Base-by-base conservation (phyloP, 2,113 vertebrate species). In the Euleptes europaea region DNA sequence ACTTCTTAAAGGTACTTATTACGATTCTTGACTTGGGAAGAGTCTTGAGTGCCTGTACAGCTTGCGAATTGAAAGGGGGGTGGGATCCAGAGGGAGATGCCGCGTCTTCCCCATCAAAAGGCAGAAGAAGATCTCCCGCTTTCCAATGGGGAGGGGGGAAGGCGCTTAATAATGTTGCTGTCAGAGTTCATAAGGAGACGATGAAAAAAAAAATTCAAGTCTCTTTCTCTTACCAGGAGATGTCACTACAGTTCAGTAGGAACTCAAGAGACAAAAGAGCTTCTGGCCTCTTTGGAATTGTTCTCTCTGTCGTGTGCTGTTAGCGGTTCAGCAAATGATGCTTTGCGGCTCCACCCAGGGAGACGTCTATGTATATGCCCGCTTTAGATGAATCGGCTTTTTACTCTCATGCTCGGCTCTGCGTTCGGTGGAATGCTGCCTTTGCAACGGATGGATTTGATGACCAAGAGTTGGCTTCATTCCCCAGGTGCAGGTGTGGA, bases 211-310 rank as follows among this genome's bases (percentile, higher is more conserved):
- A 57, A 80, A 65, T 31, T 80, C 17, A 71, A 51, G 33, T 79
- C 91, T 89, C 77, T 8, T 10, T 82, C n/a, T 93, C 51, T 91
- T 85, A 86, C 96, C 96, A 96, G 96, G 93, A 96, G 95, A 91
- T 96, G 96, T 95, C 96, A 94, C 91, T 94, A 60, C 89, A 95
- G 91, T 84, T 96, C 94, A 94, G 85, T 88, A 83, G 89, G 88
- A 94, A 65, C 84, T 88, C 75, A 31, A 70, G 88, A 85, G 79
- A 78, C 3, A 67, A 5, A 63, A 0, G 2, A 77, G 74, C 38
- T 82, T 17, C 4, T 4, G 63, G 63, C 87, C 83, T 91, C 14
- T 1, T 63, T 67, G 86, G 47, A 79, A 6, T 4, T 11, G 35
- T 12, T 49, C 28, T 47, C 21, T 67, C 23, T 44, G 17, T 9